Percentiles rank a stretch among this genome's conserved stretches.
Conservation (phyloP, 2,797 vertebrate species). For the Takifugu ocellatus region DNA sequence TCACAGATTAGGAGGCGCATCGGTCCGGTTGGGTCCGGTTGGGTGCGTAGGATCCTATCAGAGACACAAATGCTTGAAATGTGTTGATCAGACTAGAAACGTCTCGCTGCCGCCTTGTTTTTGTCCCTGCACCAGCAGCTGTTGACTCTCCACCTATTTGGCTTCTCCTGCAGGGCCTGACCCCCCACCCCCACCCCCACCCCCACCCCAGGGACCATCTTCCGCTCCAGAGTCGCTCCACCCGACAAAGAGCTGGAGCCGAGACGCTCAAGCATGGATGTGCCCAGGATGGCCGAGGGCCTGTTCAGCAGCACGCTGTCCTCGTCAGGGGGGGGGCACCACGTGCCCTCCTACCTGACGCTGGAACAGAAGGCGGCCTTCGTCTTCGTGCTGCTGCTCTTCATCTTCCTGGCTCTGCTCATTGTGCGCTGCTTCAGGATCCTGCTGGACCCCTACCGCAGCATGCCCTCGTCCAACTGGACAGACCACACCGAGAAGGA, state of each 20-base stretch:
- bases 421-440: slow-evolving; percentile 86
- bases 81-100: no score
- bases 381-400: slow-evolving; percentile 83
- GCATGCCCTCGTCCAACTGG: slow-evolving; percentile 86
- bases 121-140: no score
- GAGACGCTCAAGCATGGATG: slow-evolving; percentile 65
- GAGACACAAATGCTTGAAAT: no score
- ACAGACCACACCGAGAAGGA: slow-evolving; percentile 87
- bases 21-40: no score
- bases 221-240: slow-evolving; percentile 33
- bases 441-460: slow-evolving; percentile 85
- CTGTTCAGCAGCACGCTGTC: slow-evolving; percentile 79
- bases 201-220: slow-evolving; percentile 19
- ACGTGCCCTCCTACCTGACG: slow-evolving; percentile 74
- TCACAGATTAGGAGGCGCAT: no score
- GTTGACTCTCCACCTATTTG: slow-evolving; percentile 10
- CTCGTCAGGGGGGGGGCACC: slow-evolving; percentile 67
- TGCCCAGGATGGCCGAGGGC: slow-evolving; percentile 75
- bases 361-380: slow-evolving; percentile 85
- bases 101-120: no score
- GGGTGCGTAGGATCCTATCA: no score
- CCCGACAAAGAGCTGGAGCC: slow-evolving; percentile 59
- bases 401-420: slow-evolving; percentile 84
- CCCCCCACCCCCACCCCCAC: not conserved
- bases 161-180: slow-evolving; percentile 46